These are phyloP conservation scores for Enteromius viviparus DNA, from an alignment of 2,797 vertebrate genomes.

Conservation along the genomic window DNA sequence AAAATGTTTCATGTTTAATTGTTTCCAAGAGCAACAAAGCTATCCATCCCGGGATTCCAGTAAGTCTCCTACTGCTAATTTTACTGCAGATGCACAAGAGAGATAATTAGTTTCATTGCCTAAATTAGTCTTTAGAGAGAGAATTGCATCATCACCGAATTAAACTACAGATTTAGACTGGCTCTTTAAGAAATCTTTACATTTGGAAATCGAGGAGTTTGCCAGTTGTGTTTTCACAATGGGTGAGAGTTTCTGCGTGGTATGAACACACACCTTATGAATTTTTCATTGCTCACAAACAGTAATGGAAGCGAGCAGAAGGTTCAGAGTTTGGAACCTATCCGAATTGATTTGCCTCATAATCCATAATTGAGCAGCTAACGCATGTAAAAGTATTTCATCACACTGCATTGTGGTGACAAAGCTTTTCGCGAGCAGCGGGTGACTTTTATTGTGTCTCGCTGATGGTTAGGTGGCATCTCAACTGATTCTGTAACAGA, in stretches of 20 bases:
- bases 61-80: slow-evolving; percentile 39
- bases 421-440: slow-evolving; percentile 71
- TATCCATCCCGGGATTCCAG: slow-evolving; percentile 64
- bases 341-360: slow-evolving; percentile 75
- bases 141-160: slow-evolving; percentile 39
- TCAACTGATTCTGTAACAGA: slow-evolving; percentile 66
- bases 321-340: slow-evolving; percentile 74
- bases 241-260: slow-evolving; percentile 60
- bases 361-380: slow-evolving; percentile 77
- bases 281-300: slow-evolving; percentile 74
- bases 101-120: slow-evolving; percentile 69
- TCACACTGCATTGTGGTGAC: slow-evolving; percentile 75
- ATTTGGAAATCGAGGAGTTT: slow-evolving; percentile 63
- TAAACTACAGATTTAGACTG: slow-evolving; percentile 66
- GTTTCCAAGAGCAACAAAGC: slow-evolving; percentile 65
- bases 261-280: slow-evolving; percentile 64
- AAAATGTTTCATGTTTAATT: slow-evolving; percentile 59
- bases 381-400: slow-evolving; percentile 71
- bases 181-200: slow-evolving; percentile 56
- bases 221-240: slow-evolving; percentile 61
- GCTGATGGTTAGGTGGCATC: slow-evolving; percentile 63
- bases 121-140: slow-evolving; percentile 10
- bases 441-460: slow-evolving; percentile 68
- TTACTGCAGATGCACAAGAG: slow-evolving; percentile 58
- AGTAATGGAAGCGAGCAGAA: slow-evolving; percentile 74